Conservation (phyloP, 1,140 invertebrate genomes). For the Penaeus indicus region DNA sequence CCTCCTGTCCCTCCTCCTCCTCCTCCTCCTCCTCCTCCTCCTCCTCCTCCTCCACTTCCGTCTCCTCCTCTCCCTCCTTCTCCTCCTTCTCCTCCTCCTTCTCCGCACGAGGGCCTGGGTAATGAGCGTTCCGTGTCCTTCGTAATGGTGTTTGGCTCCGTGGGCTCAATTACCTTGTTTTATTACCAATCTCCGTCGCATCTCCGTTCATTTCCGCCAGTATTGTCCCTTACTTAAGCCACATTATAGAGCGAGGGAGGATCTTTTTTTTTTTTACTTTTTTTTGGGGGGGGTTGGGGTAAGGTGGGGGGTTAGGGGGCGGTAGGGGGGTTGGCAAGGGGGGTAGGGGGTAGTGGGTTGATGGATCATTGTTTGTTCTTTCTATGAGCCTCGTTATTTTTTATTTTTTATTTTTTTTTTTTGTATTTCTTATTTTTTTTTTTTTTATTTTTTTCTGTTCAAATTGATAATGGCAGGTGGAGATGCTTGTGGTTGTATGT, state of each 20-base stretch:
- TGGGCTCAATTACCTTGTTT: conserved; percentile 60
- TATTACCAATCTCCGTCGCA: conserved; percentile 62
- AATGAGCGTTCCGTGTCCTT: conserved; percentile 49
- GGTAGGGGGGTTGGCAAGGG: no score
- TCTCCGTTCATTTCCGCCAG: conserved; percentile 56
- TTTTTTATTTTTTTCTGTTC: background rate
- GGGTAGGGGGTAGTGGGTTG: no score
- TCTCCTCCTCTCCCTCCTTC: background rate
- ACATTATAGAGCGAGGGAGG: conserved; percentile 27
- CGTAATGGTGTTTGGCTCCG: conserved; percentile 52
- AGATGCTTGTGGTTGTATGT: no score
- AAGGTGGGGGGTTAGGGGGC: no score
- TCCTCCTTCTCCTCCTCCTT: background rate
- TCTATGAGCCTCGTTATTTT: background rate
- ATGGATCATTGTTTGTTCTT: background rate
- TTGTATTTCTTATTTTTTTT: background rate
- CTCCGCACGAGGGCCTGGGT: conserved; percentile 41
- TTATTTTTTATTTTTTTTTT: background rate
- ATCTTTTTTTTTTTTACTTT: background rate
- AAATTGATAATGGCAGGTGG: no score
- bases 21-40: background rate
- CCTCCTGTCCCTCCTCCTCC: background rate
- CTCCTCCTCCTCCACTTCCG: background rate
- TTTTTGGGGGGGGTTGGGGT: no score
- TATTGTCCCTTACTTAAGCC: conserved; percentile 40